Percentiles rank a stretch among this genome's conserved stretches.
These are phyloP conservation scores for Hyperoodon ampullatus DNA, from an alignment of 2,113 vertebrate species.

Conservation along the genomic window DNA sequence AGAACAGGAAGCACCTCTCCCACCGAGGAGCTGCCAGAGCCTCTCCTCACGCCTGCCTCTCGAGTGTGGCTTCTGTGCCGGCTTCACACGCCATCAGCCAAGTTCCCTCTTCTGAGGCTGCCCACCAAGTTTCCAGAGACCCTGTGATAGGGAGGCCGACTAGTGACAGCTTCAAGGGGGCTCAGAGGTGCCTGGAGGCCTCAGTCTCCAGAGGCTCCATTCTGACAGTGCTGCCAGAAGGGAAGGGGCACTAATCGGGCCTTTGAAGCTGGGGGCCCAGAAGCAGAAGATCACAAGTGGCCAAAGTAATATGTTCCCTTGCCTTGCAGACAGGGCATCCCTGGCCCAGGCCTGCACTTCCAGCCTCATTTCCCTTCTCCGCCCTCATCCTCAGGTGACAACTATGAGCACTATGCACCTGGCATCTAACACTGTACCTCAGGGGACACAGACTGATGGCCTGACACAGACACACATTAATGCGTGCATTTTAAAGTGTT, in stretches of 20 bases:
- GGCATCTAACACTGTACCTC: background rate
- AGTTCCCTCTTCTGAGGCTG: slow-evolving; percentile 20
- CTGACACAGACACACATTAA: background rate
- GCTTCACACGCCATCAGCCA: background rate
- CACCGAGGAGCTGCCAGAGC: background rate
- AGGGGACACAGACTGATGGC: background rate
- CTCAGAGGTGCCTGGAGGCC: background rate
- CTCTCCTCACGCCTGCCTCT: background rate
- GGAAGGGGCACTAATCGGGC: background rate
- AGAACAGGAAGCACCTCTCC: background rate
- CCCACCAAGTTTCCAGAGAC: background rate
- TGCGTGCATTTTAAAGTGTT: background rate
- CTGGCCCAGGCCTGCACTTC: background rate
- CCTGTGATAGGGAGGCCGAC: background rate
- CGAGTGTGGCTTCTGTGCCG: background rate
- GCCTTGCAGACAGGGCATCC: background rate
- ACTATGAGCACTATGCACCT: background rate
- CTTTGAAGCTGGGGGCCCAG: background rate
- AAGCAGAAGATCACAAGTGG: background rate
- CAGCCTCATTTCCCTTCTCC: background rate
- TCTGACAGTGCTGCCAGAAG: background rate
- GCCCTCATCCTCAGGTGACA: background rate
- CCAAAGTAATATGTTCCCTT: no score
- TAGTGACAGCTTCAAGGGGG: background rate
- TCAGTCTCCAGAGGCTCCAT: background rate